Percentiles rank a stretch among this genome's conserved stretches.
phyloP scores from a whole-genome alignment of 92 coral and sea anemone species.

The Palythoa grandis region DNA sequence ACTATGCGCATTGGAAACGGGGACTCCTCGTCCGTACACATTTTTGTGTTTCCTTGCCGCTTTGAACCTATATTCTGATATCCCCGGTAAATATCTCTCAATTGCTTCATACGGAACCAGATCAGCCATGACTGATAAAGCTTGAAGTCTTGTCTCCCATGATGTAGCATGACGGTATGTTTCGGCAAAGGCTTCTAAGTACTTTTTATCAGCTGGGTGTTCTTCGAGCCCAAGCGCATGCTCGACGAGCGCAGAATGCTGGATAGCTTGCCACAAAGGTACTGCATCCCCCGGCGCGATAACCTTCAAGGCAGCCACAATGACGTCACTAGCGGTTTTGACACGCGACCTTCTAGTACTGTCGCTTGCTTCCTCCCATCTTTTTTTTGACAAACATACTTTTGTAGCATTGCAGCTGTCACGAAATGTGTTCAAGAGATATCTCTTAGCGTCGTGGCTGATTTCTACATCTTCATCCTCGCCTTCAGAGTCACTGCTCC shows the following conservation, averaged over 20 bases:
- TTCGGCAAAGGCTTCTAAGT: slow-evolving; percentile 35
- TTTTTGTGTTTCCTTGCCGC: slow-evolving; percentile 38
- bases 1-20: slow-evolving; percentile 12
- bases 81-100: slow-evolving; percentile 57
- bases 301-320: too few species aligned
- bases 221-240: slow-evolving; percentile 27
- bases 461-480: slow-evolving; percentile 45
- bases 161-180: slow-evolving; percentile 36
- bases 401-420: slow-evolving; percentile 23
- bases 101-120: slow-evolving; percentile 26
- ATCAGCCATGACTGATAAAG: slow-evolving; percentile 41
- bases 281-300: too few species aligned
- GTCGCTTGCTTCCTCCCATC: slow-evolving; percentile 14
- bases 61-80: slow-evolving; percentile 53
- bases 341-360: slow-evolving; percentile 8
- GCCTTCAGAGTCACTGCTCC: slow-evolving; percentile 15
- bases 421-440: slow-evolving; percentile 41
- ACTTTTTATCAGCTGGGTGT: slow-evolving; percentile 25
- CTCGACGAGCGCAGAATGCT: slow-evolving; percentile 13
- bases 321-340: too few species aligned
- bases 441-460: slow-evolving; percentile 42
- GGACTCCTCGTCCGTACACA: slow-evolving; percentile 47
- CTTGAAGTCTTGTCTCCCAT: slow-evolving; percentile 45
- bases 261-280: too few species aligned
- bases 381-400: slow-evolving; percentile 15